A percentile compares a stretch with the other conserved stretches of the same genome.
These are phyloP conservation scores for Rutpela maculata DNA, from an alignment of 2,888 invertebrate species.

Conservation along the genomic window DNA sequence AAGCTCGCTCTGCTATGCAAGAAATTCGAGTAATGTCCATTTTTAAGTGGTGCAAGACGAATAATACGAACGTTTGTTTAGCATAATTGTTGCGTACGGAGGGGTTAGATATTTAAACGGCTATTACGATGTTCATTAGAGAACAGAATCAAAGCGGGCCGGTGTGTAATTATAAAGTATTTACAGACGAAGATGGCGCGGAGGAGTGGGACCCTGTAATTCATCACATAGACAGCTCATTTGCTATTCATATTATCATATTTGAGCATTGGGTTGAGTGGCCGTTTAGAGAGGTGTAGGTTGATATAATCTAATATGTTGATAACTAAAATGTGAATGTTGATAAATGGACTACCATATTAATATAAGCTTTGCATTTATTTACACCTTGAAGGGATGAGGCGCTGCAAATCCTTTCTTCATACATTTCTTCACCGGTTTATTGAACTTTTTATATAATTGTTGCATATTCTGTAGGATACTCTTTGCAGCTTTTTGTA, in stretches of 20 bases:
- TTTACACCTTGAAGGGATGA: background rate
- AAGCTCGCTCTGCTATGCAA: constrained; percentile 24
- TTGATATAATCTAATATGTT: constrained; percentile 65
- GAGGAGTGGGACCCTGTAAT: constrained; percentile 72
- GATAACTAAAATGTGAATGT: constrained; percentile 51
- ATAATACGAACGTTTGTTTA: constrained; percentile 60
- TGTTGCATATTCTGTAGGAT: no score
- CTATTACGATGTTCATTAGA: constrained; percentile 73
- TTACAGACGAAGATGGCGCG: constrained; percentile 70
- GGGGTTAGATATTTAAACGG: constrained; percentile 54
- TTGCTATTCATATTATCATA: constrained; percentile 73
- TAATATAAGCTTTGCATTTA: constrained; percentile 17
- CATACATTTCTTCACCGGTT: no score
- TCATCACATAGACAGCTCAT: constrained; percentile 73
- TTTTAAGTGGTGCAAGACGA: constrained; percentile 39
- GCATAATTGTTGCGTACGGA: constrained; percentile 54
- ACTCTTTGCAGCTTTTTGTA: no score
- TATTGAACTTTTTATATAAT: no score
- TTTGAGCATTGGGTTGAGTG: constrained; percentile 69
- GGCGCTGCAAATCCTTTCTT: background rate
- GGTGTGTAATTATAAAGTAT: constrained; percentile 75
- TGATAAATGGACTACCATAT: constrained; percentile 44
- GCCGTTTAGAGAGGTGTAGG: constrained; percentile 65
- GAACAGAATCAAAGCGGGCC: constrained; percentile 71
- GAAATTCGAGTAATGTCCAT: constrained; percentile 33